Conservation (phyloP, 2,113 vertebrate species). For the Okapia johnstoni region DNA sequence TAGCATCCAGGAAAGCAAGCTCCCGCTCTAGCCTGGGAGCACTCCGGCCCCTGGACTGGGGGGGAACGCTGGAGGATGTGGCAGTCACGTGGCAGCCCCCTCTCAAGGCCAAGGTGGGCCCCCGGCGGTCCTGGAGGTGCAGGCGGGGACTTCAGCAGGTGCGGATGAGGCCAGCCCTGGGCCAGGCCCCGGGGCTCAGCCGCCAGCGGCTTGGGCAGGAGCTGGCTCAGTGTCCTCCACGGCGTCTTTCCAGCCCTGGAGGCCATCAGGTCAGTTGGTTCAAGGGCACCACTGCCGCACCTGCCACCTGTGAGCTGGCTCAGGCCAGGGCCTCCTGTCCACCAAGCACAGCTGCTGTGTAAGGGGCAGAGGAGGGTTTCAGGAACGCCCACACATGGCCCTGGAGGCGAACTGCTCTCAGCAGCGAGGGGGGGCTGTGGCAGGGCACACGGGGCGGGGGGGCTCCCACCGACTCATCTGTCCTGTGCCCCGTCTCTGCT, state of each 20-base stretch:
- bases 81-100: neutral
- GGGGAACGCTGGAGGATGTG: rapidly evolving
- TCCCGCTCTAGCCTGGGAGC: neutral
- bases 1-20: neutral
- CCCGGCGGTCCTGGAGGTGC: rapidly evolving
- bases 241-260: rapidly evolving
- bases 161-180: rapidly evolving
- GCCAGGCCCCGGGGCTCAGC: neutral
- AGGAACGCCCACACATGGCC: neutral
- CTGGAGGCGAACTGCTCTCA: neutral
- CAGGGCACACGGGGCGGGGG: neutral
- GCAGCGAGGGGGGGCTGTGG: rapidly evolving
- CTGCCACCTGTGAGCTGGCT: rapidly evolving
- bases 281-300: rapidly evolving
- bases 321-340: neutral
- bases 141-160: neutral
- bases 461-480: rapidly evolving
- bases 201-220: neutral
- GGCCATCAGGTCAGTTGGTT: neutral
- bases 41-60: neutral
- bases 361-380: neutral
- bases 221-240: neutral
- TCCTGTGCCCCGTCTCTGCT: neutral
- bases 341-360: neutral
- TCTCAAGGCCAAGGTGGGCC: neutral